These are phyloP conservation scores for Zhuqinia jingwanae DNA, from an alignment of 2,888 invertebrate genomes.

Conservation along the genomic window DNA sequence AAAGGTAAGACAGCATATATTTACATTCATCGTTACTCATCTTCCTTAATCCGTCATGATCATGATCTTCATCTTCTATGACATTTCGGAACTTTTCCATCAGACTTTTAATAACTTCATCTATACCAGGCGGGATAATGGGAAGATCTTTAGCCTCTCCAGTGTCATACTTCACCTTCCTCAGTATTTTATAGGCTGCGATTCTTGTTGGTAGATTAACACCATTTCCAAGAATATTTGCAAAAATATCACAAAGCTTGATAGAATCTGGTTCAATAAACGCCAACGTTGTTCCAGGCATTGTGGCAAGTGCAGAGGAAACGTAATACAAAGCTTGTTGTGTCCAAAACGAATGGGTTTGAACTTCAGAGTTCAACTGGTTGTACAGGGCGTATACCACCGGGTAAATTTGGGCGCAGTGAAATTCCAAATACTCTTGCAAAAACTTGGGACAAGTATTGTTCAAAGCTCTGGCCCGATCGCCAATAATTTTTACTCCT, in stretches of 20 bases:
- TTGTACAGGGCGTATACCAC: slow-evolving; percentile 74
- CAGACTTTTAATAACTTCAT: slow-evolving; percentile 45
- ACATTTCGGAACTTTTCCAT: slow-evolving; percentile 10
- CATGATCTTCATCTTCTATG: slow-evolving; percentile 16
- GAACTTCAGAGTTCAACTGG: slow-evolving; percentile 63
- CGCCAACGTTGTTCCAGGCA: slow-evolving; percentile 72
- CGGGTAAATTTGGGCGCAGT: slow-evolving; percentile 75
- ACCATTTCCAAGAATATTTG: slow-evolving; percentile 60
- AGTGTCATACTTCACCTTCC: slow-evolving; percentile 71
- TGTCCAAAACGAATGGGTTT: slow-evolving; percentile 61
- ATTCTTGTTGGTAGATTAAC: slow-evolving; percentile 55
- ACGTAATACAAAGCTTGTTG: slow-evolving; percentile 63
- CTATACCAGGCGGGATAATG: slow-evolving; percentile 69
- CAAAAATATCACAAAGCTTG: slow-evolving; percentile 68
- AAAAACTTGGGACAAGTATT: slow-evolving; percentile 60
- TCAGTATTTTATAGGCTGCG: slow-evolving; percentile 69
- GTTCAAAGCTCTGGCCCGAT: slow-evolving; percentile 48
- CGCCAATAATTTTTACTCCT: slow-evolving; percentile 65
- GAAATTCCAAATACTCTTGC: slow-evolving; percentile 76
- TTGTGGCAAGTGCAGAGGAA: slow-evolving; percentile 67
- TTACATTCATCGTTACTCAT: slow-evolving; percentile 17
- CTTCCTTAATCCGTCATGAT: background rate
- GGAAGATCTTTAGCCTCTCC: slow-evolving; percentile 70
- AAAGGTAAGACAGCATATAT: slow-evolving; percentile 77
- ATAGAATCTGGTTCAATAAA: slow-evolving; percentile 75